Evolutionary conservation across 1,140 invertebrate species (phyloP).

Genomic region (Cataglyphis hispanica): DNA sequence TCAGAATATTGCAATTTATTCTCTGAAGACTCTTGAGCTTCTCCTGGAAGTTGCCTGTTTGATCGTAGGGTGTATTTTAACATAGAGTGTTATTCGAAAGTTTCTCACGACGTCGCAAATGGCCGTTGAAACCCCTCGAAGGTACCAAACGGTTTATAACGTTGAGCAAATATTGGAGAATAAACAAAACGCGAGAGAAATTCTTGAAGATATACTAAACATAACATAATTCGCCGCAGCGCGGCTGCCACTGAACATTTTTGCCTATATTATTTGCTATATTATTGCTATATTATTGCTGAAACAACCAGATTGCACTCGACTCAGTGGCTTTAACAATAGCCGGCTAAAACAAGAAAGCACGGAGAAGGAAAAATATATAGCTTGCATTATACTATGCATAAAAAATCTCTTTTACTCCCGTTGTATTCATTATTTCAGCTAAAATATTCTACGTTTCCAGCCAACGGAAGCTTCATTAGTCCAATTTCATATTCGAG

Average conservation of each 20-base stretch:
- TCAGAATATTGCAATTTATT: neutral
- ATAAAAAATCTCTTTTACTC: neutral
- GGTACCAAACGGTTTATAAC: constrained; percentile 30
- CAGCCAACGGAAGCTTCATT: neutral
- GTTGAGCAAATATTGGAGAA: constrained; percentile 31
- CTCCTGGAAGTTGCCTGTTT: neutral
- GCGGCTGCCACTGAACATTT: neutral
- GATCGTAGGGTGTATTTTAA: constrained; percentile 6
- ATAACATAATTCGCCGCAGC: neutral
- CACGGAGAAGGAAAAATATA: neutral
- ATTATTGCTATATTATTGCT: constrained; percentile 25
- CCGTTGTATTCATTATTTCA: neutral
- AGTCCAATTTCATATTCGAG: neutral
- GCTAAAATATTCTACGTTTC: neutral
- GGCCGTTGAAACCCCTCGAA: neutral
- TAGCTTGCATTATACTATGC: neutral
- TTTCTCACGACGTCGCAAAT: constrained; percentile 17
- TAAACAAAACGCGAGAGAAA: constrained; percentile 18
- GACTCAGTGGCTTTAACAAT: constrained; percentile 46
- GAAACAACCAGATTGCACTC: neutral
- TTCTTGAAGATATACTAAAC: constrained; percentile 34
- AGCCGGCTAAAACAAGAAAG: neutral
- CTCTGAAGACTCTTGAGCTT: neutral
- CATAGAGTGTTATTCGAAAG: constrained; percentile 30
- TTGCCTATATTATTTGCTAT: too few relatives aligned